Conservation (phyloP, 2,797 vertebrate species). For the Dallia pectoralis region DNA sequence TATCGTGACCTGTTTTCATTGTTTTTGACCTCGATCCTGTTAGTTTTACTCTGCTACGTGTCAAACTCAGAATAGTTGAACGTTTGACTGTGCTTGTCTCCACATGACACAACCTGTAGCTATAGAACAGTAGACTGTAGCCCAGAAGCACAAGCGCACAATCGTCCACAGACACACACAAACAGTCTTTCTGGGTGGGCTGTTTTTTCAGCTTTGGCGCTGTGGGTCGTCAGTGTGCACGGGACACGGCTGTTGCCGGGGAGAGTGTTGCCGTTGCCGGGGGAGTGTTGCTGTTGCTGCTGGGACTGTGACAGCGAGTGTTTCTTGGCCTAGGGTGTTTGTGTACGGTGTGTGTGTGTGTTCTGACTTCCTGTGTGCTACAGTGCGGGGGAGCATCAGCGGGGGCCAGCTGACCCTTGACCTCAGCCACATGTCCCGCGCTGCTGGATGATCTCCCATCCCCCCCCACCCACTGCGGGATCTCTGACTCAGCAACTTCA, state of each 20-base stretch:
- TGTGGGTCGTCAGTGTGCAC: slow-evolving; percentile 61
- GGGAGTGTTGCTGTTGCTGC: slow-evolving; percentile 30
- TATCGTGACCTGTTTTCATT: too few relatives aligned
- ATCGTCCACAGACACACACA: slow-evolving; percentile 13
- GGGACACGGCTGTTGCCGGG: slow-evolving; percentile 53
- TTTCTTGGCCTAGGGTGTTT: slow-evolving; percentile 27
- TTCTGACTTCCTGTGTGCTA: slow-evolving; percentile 67
- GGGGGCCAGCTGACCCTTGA: slow-evolving; percentile 63
- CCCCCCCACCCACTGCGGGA: slow-evolving; percentile 60
- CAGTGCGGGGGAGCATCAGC: slow-evolving; percentile 55
- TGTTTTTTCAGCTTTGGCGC: slow-evolving; percentile 58
- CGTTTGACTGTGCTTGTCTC: slow-evolving; percentile 18
- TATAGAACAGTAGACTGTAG: slow-evolving; percentile 42
- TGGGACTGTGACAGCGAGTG: slow-evolving; percentile 43
- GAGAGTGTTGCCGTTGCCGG: slow-evolving; percentile 40
- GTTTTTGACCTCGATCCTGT: too few relatives aligned
- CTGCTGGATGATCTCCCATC: slow-evolving; percentile 48
- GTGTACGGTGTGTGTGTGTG: slow-evolving; percentile 15
- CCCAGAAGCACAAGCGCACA: slow-evolving; percentile 7
- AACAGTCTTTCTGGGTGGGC: slow-evolving; percentile 63
- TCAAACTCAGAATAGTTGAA: background rate
- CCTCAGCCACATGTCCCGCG: slow-evolving; percentile 68
- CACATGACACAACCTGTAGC: slow-evolving; percentile 56
- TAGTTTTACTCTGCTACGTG: background rate
- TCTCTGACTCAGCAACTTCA: slow-evolving; percentile 24